Evolutionary conservation across 2,797 vertebrate species (phyloP).

Genomic region (Spinibarbus caldwelli): DNA sequence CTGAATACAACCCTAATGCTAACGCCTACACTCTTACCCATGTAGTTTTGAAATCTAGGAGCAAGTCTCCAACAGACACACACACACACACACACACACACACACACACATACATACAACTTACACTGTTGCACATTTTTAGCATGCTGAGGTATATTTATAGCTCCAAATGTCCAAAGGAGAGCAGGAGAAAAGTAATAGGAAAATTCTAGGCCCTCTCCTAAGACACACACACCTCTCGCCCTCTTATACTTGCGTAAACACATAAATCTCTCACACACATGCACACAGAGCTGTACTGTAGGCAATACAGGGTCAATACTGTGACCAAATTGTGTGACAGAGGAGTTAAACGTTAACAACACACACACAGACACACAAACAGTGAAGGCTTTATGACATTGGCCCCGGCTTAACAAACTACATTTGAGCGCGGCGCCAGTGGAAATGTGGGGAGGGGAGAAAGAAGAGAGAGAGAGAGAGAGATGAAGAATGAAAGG

Average conservation of each 20-base stretch:
- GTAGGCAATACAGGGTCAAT: slow-evolving; percentile 65
- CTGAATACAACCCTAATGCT: not conserved
- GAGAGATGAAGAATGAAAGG: slow-evolving; percentile 36
- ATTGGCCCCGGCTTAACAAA: slow-evolving; percentile 62
- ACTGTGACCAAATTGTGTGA: slow-evolving; percentile 70
- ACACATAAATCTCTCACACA: slow-evolving; percentile 45
- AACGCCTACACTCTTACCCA: not conserved
- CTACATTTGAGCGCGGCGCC: slow-evolving; percentile 70
- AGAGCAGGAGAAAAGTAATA: slow-evolving; percentile 63
- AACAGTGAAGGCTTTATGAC: slow-evolving; percentile 64
- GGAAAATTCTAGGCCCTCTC: slow-evolving; percentile 65
- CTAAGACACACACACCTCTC: slow-evolving; percentile 37
- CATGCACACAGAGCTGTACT: slow-evolving; percentile 63
- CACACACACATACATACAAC: no score
- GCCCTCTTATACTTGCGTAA: slow-evolving; percentile 30
- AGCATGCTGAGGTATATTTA: slow-evolving; percentile 70
- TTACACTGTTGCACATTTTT: slow-evolving; percentile 70
- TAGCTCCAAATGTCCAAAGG: slow-evolving; percentile 69
- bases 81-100: slow-evolving; percentile 55
- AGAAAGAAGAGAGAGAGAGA: slow-evolving; percentile 36
- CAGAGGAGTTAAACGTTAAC: slow-evolving; percentile 56
- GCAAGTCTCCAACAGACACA: slow-evolving; percentile 59
- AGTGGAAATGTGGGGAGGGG: slow-evolving; percentile 54
- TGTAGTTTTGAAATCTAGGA: slow-evolving; percentile 57
- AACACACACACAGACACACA: slow-evolving; percentile 55